Base-by-base conservation (phyloP, 2,113 vertebrate species). In the Equus przewalskii region DNA sequence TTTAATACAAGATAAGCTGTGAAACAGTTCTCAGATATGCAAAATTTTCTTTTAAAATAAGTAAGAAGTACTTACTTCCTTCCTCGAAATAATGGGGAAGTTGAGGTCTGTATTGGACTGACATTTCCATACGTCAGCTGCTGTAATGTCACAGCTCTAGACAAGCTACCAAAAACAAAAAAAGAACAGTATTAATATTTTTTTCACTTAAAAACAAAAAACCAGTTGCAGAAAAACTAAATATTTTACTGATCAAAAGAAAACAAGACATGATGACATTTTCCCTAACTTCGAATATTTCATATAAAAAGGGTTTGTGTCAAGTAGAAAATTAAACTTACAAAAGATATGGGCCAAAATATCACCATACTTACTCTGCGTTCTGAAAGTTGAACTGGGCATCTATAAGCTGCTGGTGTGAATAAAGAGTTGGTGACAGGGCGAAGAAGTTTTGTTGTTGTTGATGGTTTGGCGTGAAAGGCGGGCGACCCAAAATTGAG, bases 21-120 rank as follows among this genome's bases (percentile, higher is more conserved):
- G 85, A 87, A 1, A 89, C 0, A 94, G 28, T 88, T 89, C 36
- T 83, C 41, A 49, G 28, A 67, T 88, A 85, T 7, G 21, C 19
- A 85, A 76, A 41, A 3, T 86, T 84, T 95, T 96, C 62, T 83
- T 96, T 89, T 82, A 87, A 96, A 96, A 89, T 89, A 91, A 49
- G 6, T 81, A 28, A 98, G 30, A 97, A 94, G 21, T 97, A 98
- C 99, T 99, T 98, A 99, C 99, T 99, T 99, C 97, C 98, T 98
- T 97, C 99, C 98, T 98, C 94, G 98, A 98, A 98, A 98, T 54
- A 33, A 76, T 67, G 97, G 87, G 6, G 96, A 87, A 89, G 96
- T 6, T 13, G 98, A 96, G 0, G 5, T 93, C 89, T 18, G 92
- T 84, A 93, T 75, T 58, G 98, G 96, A 93, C 96, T 98, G 78